Evolutionary conservation across 2,797 vertebrate genomes (phyloP), one percentile per base, ranked within the genome.

Genomic region (Zalophus californianus): DNA sequence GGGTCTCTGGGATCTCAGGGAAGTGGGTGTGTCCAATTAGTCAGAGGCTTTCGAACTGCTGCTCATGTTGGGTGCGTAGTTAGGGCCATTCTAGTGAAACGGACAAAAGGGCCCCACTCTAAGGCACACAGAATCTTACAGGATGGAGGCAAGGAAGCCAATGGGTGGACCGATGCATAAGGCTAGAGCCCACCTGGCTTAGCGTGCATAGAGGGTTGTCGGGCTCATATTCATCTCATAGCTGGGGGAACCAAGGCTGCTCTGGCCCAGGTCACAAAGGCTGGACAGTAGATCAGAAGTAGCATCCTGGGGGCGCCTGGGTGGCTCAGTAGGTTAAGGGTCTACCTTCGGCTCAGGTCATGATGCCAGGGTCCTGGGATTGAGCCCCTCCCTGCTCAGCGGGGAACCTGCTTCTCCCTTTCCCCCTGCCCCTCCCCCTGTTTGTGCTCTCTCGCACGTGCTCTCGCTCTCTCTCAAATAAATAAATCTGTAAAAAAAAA

Each of bases 201-300:
- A 52, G 27, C 18, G 12, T 4, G 3, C 2, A 5, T 0, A 2
- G 32, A 16, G 35, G 12, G 56, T 10, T 3, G 1, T 44, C 5
- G 5, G 60, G 32, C 16, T 15, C n/a, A 84, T 15, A 3, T 12
- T 54, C 38, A 9, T n/a, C n/a, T 72, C 41, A 25, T 16, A 75
- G 35, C 6, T 25, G 48, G 16, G 41, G 50, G 86, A 88, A 73
- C 62, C 50, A 89, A 72, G 89, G 52, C 44, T 35, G 14, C 68
- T 27, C 15, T 66, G 20, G 75, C 78, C 58, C 27, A 73, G 15
- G 25, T 48, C 75, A 35, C 7, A 41, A 0, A 56, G 23, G 44
- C 32, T 54, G 1, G 10, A 48, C 16, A 41, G 13, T 56, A 2
- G 0, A 12, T 58, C 35, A 21, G 20, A 48, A 48, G 2, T 4